Conservation (phyloP, 2,113 vertebrate species). For the Corythoichthys haematopterus region DNA sequence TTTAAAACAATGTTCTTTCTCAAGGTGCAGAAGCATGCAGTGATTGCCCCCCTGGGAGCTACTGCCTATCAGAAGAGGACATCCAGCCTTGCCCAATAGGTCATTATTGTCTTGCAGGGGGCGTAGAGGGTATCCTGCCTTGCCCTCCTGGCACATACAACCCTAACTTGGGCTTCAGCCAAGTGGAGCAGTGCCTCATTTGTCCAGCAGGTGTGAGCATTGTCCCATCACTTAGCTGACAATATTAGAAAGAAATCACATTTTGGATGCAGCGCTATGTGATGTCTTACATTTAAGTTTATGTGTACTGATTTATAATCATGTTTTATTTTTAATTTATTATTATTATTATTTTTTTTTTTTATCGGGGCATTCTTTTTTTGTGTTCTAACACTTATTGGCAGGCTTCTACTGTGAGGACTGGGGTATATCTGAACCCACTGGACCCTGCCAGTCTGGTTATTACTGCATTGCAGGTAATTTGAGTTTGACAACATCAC, state of each 20-base stretch:
- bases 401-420: slow-evolving; percentile 80
- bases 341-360: neutral
- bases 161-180: slow-evolving; percentile 68
- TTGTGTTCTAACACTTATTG: neutral
- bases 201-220: slow-evolving; percentile 79
- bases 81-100: slow-evolving; percentile 70
- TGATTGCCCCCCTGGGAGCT: slow-evolving; percentile 78
- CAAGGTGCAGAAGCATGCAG: slow-evolving; percentile 71
- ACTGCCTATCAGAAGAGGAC: slow-evolving; percentile 71
- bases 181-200: slow-evolving; percentile 72
- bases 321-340: neutral
- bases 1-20: neutral
- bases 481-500: neutral
- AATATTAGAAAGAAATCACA: neutral
- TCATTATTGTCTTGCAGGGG: slow-evolving; percentile 75
- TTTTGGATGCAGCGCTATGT: neutral
- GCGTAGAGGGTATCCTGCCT: slow-evolving; percentile 62
- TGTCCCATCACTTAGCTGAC: slow-evolving; percentile 15
- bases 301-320: neutral
- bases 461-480: slow-evolving; percentile 80
- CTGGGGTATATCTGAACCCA: slow-evolving; percentile 76
- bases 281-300: slow-evolving; percentile 2
- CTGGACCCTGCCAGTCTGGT: slow-evolving; percentile 76
- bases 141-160: slow-evolving; percentile 79
- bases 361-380: slow-evolving; percentile 4